Conservation (phyloP, 2,113 vertebrate genomes). For the Zapornia atra region DNA sequence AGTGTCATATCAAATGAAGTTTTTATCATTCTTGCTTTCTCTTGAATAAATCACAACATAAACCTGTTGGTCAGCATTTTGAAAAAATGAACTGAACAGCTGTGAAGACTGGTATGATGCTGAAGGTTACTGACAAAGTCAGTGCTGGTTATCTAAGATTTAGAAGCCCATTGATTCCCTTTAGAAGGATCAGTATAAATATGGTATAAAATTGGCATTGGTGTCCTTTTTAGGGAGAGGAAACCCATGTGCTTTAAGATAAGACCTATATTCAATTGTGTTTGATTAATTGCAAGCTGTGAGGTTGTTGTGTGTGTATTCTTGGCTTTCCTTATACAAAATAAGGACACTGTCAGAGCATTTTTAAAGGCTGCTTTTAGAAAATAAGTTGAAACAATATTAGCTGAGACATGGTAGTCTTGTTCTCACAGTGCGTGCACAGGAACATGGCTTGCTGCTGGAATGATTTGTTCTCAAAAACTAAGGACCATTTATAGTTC, state of each 20-base stretch:
- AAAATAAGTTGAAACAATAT: neutral
- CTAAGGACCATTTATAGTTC: neutral
- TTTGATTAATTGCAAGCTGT: slow-evolving; percentile 16
- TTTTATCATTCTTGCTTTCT: slow-evolving; percentile 13
- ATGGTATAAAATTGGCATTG: slow-evolving; percentile 17
- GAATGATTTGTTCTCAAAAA: neutral
- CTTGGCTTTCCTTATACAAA: neutral
- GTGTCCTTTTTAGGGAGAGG: neutral
- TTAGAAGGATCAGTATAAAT: neutral
- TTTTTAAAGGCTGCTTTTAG: neutral
- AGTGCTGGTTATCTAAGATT: slow-evolving; percentile 16
- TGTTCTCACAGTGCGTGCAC: neutral
- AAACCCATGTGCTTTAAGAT: neutral
- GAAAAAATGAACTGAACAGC: neutral
- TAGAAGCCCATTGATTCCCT: neutral
- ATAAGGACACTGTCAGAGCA: neutral
- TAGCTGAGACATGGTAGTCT: neutral
- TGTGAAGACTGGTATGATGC: neutral
- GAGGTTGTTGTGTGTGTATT: neutral
- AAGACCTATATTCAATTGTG: neutral
- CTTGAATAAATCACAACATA: neutral
- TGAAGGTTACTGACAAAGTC: slow-evolving; percentile 8
- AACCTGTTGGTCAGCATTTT: slow-evolving; percentile 27
- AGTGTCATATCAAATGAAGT: slow-evolving; percentile 5
- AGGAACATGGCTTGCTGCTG: neutral